A percentile compares a stretch with the other conserved stretches of the same genome.
These are phyloP conservation scores for Dasypus novemcinctus DNA, from an alignment of 2,113 vertebrate species.

Conservation along the genomic window DNA sequence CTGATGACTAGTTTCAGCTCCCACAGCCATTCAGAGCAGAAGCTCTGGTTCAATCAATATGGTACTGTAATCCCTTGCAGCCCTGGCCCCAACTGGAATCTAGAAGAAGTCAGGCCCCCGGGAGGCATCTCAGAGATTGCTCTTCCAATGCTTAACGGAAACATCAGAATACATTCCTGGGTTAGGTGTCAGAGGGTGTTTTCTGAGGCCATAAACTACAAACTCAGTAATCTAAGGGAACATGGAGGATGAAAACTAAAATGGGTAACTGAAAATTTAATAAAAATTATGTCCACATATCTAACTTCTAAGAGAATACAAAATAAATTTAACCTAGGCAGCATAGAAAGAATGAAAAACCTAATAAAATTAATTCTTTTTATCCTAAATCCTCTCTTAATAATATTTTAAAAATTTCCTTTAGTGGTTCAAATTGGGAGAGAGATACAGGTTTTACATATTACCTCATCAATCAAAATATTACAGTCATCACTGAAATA, in stretches of 20 bases:
- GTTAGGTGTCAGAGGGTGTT: slow-evolving; percentile 52
- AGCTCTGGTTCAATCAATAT: slow-evolving; percentile 68
- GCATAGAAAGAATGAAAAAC: not conserved
- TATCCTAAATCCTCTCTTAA: not conserved
- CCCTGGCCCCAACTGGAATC: slow-evolving; percentile 48
- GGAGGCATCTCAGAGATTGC: slow-evolving; percentile 20
- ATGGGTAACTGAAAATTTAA: not conserved
- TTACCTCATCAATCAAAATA: not conserved
- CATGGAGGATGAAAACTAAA: not conserved
- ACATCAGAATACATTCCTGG: slow-evolving; percentile 42
- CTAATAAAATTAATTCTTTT: not conserved
- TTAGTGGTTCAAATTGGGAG: not conserved
- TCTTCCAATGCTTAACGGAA: slow-evolving; percentile 46
- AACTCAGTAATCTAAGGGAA: not conserved
- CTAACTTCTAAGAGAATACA: slow-evolving; percentile 13
- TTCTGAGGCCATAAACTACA: not conserved
- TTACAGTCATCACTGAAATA: not conserved
- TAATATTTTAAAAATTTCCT: slow-evolving; percentile 3
- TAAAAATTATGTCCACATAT: not conserved
- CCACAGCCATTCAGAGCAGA: slow-evolving; percentile 47
- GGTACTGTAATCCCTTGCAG: slow-evolving; percentile 45
- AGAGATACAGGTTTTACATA: not conserved
- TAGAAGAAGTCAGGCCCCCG: slow-evolving; percentile 41
- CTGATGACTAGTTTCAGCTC: not conserved
- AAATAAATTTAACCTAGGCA: not conserved